A percentile compares a stretch with the other conserved stretches of the same genome.
phyloP scores from a whole-genome alignment of 2,797 vertebrate species.

The Poecile montanus region DNA sequence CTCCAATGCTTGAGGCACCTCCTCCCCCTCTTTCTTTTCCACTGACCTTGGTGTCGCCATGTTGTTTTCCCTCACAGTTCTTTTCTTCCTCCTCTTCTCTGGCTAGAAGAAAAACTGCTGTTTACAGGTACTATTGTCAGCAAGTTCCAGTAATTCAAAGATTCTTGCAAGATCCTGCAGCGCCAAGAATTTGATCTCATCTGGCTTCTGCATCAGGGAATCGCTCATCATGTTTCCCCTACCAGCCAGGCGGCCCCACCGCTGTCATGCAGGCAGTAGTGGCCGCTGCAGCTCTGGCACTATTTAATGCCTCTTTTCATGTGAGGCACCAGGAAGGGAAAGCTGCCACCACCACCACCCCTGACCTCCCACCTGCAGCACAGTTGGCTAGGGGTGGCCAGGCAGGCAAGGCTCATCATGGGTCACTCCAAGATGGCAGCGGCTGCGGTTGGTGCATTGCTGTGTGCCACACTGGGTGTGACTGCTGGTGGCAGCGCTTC shows the following conservation, averaged over 20 bases:
- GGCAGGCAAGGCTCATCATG: accelerated
- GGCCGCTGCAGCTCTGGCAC: accelerated
- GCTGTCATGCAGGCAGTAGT: accelerated
- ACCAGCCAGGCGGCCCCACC: accelerated
- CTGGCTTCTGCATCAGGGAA: accelerated
- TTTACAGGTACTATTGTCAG: neutral
- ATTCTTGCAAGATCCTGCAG: neutral
- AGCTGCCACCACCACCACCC: accelerated
- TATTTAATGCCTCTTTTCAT: neutral
- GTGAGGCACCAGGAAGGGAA: accelerated
- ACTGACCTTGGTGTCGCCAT: no score
- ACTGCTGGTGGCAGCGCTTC: accelerated
- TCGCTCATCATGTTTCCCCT: accelerated
- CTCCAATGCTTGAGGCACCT: accelerated
- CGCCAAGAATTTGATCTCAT: neutral
- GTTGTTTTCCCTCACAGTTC: neutral
- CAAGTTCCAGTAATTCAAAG: neutral
- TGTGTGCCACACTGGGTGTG: accelerated
- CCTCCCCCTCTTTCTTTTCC: neutral
- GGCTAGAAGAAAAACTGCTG: neutral
- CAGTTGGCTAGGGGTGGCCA: neutral
- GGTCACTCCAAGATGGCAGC: no score
- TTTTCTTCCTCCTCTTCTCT: neutral
- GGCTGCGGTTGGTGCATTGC: accelerated
- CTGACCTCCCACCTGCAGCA: neutral